Evolutionary conservation across 92 coral and sea anemone genomes (phyloP), one percentile per base, ranked within the genome.

Genomic region (Phymanthus crucifer): DNA sequence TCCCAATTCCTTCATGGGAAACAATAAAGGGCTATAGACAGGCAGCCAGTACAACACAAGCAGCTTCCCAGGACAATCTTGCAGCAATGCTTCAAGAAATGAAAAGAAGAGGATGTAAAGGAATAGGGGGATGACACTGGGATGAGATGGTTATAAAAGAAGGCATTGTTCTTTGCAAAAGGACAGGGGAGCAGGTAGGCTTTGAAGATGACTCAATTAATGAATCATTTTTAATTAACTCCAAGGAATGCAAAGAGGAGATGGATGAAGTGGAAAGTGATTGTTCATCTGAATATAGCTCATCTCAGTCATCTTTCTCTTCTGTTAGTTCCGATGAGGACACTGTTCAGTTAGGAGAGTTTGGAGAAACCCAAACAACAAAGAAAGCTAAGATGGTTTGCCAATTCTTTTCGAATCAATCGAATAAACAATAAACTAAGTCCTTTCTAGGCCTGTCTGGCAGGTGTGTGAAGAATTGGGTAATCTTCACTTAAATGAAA

Each of bases 61-160:
- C 87, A 12, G 50, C 76, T 36, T 75, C 56, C 56, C 56, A 81
- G 35, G 77, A 81, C 23, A 89, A 89, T 47, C 23, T 85, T 9
- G 7, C 6, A 65, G 8, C 21, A 12, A 77, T 89, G 84, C 32
- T 69, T 0, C 93, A 89, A 73, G 93, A 89, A 73, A 71, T 89
- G 76, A 76, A 71, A 52, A 48, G 90, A 46, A 56, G 82, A 48
- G 54, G 47, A 18, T 85, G 90, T 29, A 85, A 82, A 32, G 87
- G 87, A 58, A 56, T 89, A 7, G 93, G 89, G 0, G 87, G 93
- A 1, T 85, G 85, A 18, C 92, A 89, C 47, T 85, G 89, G 84
- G 89, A 89, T 66, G 92, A 89, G 33, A 81, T 85, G 84, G 24
- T n/a, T 4, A 81, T 85, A 7, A 68, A 85, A 47, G 78, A 89